Conservation (phyloP, 2,888 invertebrate species). For the Melanchra persicariae region DNA sequence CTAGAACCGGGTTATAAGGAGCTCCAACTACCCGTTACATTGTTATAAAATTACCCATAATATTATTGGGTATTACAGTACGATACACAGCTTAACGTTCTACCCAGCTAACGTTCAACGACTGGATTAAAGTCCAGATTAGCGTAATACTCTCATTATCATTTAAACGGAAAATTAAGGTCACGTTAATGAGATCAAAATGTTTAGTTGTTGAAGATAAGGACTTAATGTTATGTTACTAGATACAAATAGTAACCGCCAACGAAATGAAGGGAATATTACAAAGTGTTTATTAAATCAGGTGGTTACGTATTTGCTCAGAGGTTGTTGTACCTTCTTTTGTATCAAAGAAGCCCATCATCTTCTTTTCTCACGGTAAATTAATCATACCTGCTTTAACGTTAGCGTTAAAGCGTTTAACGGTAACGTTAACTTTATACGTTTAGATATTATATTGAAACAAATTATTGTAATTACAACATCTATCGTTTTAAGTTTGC, state of each 20-base stretch:
- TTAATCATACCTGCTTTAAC: conserved; percentile 3
- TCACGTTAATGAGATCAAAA: conserved; percentile 33
- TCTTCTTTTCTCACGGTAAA: not conserved
- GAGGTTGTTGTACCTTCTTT: not conserved
- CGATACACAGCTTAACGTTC: conserved; percentile 25
- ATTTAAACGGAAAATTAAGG: conserved; percentile 49
- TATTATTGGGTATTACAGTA: conserved; percentile 33
- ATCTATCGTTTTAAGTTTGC: not conserved
- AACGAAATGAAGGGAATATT: conserved; percentile 7
- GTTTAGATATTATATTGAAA: not conserved
- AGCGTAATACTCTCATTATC: conserved; percentile 43
- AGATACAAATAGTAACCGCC: not conserved
- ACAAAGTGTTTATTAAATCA: conserved; percentile 6
- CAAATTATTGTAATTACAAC: not conserved
- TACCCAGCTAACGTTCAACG: conserved; percentile 21
- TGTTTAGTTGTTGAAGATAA: conserved; percentile 28
- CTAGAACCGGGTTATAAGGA: conserved; percentile 6
- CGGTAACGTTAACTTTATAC: no score
- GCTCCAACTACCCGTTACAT: conserved; percentile 27
- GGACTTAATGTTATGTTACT: conserved; percentile 4
- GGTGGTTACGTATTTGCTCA: conserved; percentile 5
- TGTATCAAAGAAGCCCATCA: conserved; percentile 2
- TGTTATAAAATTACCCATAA: conserved; percentile 34
- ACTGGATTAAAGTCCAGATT: conserved; percentile 36
- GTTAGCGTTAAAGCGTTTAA: not conserved